Conservation (phyloP, 2,113 vertebrate species). For the Brienomyrus brachyistius region DNA sequence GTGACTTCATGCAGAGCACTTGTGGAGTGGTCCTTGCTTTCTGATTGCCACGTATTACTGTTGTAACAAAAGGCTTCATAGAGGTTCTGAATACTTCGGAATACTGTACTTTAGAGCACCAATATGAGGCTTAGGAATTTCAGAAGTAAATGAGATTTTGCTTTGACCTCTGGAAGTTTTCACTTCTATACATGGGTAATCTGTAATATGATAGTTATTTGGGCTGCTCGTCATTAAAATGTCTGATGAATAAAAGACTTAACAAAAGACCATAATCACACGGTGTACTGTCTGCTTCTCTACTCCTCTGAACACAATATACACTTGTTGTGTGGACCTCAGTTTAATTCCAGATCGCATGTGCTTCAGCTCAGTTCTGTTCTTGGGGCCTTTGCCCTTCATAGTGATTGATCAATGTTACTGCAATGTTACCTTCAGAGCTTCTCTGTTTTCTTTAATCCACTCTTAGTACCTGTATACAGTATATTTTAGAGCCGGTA, state of each 20-base stretch:
- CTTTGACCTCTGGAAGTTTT: not conserved
- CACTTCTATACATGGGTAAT: not conserved
- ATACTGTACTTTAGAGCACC: not conserved
- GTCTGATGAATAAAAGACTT: not conserved
- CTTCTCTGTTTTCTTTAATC: not conserved
- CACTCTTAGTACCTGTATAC: not conserved
- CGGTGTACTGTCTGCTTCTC: not conserved
- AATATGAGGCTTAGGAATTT: not conserved
- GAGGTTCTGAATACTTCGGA: not conserved
- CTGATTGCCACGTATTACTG: not conserved
- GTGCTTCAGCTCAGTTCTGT: not conserved
- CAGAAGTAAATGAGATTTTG: not conserved
- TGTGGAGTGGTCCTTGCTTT: not conserved
- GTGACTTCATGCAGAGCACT: not conserved
- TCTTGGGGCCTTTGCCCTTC: not conserved
- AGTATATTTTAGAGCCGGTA: not conserved
- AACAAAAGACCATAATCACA: not conserved
- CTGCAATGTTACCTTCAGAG: not conserved
- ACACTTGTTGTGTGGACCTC: not conserved
- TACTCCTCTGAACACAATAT: not conserved
- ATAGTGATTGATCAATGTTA: not conserved
- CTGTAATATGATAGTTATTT: not conserved
- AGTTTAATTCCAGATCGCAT: not conserved
- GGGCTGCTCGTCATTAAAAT: not conserved
- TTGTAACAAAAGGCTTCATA: not conserved